A percentile compares a stretch with the other conserved stretches of the same genome.
phyloP scores from a whole-genome alignment of 2,797 vertebrate genomes.

The Furcifer pardalis region DNA sequence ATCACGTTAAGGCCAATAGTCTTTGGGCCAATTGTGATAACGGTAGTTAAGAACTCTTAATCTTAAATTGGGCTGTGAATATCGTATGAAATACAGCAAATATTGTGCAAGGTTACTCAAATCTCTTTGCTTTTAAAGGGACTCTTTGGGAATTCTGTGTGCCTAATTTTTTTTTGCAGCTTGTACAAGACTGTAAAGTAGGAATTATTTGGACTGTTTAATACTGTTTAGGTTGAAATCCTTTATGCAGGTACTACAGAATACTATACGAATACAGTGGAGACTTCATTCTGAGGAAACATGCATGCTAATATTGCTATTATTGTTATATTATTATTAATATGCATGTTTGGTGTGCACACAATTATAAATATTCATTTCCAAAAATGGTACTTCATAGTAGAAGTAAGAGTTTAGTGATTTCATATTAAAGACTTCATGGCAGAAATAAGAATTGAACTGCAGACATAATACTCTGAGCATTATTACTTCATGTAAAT shows the following conservation, averaged over 20 bases:
- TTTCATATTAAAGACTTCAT: background rate
- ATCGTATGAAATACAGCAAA: background rate
- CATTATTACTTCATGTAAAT: conserved; percentile 2
- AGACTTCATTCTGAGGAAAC: background rate
- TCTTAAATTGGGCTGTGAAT: background rate
- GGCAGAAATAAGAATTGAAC: background rate
- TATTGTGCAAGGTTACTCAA: background rate
- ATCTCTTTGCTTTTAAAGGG: background rate
- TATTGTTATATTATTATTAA: no score
- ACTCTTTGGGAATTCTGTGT: background rate
- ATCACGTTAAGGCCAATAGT: background rate
- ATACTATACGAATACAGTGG: background rate
- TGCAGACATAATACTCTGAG: background rate
- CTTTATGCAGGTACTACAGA: background rate
- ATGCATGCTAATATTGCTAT: background rate
- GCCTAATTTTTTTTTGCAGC: background rate
- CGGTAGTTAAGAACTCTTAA: background rate
- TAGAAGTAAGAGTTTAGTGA: background rate
- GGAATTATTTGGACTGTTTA: background rate
- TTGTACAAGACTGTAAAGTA: background rate
- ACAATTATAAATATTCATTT: no score
- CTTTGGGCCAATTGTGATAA: background rate
- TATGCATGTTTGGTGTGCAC: no score
- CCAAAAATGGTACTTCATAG: no score
- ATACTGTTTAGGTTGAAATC: background rate